phyloP scores from a whole-genome alignment of 1,140 invertebrate genomes.

The Ips nitidus region DNA sequence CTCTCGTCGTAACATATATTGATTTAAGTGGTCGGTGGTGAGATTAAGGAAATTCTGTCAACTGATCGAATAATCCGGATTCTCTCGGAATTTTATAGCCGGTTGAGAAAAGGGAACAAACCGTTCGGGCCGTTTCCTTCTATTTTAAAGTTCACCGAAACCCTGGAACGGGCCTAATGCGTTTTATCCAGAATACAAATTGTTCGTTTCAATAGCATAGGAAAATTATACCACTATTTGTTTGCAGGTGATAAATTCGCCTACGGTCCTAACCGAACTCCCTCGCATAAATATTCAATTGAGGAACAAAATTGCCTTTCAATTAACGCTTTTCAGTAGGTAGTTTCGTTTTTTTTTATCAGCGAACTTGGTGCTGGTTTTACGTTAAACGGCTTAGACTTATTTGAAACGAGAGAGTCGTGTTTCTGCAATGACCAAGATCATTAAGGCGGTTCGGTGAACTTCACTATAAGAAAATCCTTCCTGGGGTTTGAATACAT shows the following conservation, averaged over 20 bases:
- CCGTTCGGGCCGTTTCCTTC: constrained; percentile 16
- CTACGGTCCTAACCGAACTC: constrained; percentile 5
- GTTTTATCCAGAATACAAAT: constrained; percentile 31
- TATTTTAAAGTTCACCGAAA: constrained; percentile 20
- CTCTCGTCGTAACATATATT: neutral
- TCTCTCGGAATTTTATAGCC: constrained; percentile 12
- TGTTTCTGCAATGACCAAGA: too few species aligned
- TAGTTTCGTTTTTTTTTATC: neutral
- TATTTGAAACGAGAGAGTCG: neutral
- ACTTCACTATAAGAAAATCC: neutral
- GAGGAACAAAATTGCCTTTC: constrained; percentile 4
- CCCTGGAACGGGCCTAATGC: constrained; percentile 27
- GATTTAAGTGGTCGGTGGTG: neutral
- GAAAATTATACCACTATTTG: constrained; percentile 27
- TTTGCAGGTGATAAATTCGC: constrained; percentile 24
- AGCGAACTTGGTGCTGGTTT: constrained; percentile 8
- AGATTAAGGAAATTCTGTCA: constrained; percentile 3
- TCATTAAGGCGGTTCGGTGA: too few species aligned
- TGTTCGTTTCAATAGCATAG: constrained; percentile 18
- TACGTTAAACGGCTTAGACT: constrained; percentile 3
- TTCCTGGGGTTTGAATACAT: neutral
- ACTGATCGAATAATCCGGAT: constrained; percentile 3
- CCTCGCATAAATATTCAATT: constrained; percentile 17
- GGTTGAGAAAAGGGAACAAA: constrained; percentile 23
- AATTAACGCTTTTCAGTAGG: constrained; percentile 7